Percentiles rank a stretch among this genome's conserved stretches.
Evolutionary conservation across 2,113 vertebrate species (phyloP).

Genomic region (Hippopotamus amphibius): DNA sequence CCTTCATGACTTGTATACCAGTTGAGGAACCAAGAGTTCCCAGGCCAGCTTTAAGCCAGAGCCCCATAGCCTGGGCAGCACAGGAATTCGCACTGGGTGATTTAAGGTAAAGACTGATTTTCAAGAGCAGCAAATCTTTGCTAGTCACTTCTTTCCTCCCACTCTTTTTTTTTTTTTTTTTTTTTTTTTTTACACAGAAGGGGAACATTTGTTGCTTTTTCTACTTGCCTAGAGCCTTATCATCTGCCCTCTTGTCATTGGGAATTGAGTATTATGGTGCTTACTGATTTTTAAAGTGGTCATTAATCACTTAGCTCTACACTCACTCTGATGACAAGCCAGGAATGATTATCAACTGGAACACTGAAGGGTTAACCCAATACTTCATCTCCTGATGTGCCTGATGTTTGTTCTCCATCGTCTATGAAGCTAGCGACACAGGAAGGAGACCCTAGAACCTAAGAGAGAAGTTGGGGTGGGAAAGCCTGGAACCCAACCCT

Average conservation of each 20-base stretch:
- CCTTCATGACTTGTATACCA: not conserved
- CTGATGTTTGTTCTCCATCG: not conserved
- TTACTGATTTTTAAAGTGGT: slow-evolving; percentile 43
- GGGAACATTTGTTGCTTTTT: slow-evolving; percentile 68
- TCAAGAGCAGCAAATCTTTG: slow-evolving; percentile 70
- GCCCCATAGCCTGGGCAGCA: not conserved
- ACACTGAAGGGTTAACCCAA: not conserved
- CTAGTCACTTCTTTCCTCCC: slow-evolving; percentile 71
- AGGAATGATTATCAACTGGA: not conserved
- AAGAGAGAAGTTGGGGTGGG: not conserved
- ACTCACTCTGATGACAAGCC: not conserved
- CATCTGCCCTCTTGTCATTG: slow-evolving; percentile 73
- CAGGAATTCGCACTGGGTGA: slow-evolving; percentile 40
- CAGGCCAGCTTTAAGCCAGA: not conserved
- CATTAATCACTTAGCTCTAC: slow-evolving; percentile 7
- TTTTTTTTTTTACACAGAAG: slow-evolving; percentile 58
- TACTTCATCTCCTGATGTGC: not conserved
- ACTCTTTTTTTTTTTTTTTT: slow-evolving; percentile 34
- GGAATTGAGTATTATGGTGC: not conserved
- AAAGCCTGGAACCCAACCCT: not conserved
- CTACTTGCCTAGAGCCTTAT: slow-evolving; percentile 57
- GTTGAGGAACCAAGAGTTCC: not conserved
- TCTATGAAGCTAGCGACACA: not conserved
- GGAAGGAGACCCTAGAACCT: not conserved
- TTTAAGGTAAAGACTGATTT: slow-evolving; percentile 76